Base-by-base conservation (phyloP, 1,140 invertebrate genomes). In the Musca domestica region DNA sequence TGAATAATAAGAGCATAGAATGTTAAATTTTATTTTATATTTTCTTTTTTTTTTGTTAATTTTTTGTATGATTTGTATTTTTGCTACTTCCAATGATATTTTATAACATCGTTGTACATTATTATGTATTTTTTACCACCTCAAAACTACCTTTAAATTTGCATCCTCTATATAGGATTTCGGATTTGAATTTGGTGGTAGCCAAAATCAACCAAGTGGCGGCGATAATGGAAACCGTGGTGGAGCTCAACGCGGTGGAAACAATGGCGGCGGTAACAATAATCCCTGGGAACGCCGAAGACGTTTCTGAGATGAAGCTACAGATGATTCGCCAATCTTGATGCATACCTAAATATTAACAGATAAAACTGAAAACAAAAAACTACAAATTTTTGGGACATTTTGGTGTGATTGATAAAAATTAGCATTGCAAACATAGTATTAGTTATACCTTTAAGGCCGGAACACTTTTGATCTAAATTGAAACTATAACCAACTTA, bases 171-270 rank as follows among this genome's bases (percentile, higher is more conserved):
- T 61, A 61, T 61, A 61, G 56, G 56, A 61, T 61, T 61, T 61
- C 56, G 56, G 56, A 78, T 80, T 80, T 78, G 78, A 80, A 72
- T 80, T 80, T 76, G 77, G 77, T 72, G 76, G 72, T 73, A 77
- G 78, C 75, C 77, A 76, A 72, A 78, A 78, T 73, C 76, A 76
- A 76, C 17, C 69, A 70, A 69, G 34, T 34, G 56, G 30, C 76
- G 77, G 76, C 70, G 74, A 71, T 27, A n/a, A 27, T 41, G 34
- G 34, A 41, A 41, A 41, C 10, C 27, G 56, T 34, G 56, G 56
- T 7, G 27, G 54, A 66, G 76, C 80, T 74, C 77, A 80, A 71
- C 77, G 77, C 65, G 77, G 77, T 73, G 77, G 77, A 73, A 80
- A 80, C 66, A 76, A 76, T 75, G 76, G 74, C 74, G 76, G 71